A percentile compares a stretch with the other conserved stretches of the same genome.
These are phyloP conservation scores for Notiomystis cincta DNA, from an alignment of 2,113 vertebrate genomes.

Conservation along the genomic window DNA sequence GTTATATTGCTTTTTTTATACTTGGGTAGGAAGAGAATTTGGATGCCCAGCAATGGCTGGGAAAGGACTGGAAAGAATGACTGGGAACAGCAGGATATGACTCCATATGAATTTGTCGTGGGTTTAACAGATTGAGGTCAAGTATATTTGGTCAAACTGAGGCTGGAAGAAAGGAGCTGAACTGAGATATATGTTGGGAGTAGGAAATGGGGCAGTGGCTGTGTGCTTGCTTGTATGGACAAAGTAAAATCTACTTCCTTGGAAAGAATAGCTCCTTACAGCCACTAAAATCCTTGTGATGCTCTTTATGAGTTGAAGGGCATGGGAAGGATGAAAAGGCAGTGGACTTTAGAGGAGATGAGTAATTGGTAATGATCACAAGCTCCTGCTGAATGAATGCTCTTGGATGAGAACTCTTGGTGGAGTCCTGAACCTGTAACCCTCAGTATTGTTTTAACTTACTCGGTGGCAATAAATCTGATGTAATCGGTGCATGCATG, in stretches of 20 bases:
- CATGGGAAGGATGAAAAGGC: neutral
- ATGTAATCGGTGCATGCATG: neutral
- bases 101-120: neutral
- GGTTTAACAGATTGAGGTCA: neutral
- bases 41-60: neutral
- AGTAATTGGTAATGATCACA: neutral
- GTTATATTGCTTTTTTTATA: neutral
- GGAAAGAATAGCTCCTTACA: neutral
- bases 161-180: neutral
- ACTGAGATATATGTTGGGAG: neutral
- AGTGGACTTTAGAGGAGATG: neutral
- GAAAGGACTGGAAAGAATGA: neutral
- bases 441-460: neutral
- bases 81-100: neutral
- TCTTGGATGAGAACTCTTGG: neutral
- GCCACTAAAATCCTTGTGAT: neutral
- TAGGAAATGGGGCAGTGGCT: neutral
- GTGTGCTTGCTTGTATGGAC: neutral
- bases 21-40: neutral
- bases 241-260: neutral
- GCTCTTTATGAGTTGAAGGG: neutral
- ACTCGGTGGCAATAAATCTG: constrained; percentile 27
- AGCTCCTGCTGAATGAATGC: neutral
- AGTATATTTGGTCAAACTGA: neutral
- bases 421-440: constrained; percentile 14